Evolutionary conservation across 2,888 invertebrate species (phyloP).

Genomic region (Plusia festucae): DNA sequence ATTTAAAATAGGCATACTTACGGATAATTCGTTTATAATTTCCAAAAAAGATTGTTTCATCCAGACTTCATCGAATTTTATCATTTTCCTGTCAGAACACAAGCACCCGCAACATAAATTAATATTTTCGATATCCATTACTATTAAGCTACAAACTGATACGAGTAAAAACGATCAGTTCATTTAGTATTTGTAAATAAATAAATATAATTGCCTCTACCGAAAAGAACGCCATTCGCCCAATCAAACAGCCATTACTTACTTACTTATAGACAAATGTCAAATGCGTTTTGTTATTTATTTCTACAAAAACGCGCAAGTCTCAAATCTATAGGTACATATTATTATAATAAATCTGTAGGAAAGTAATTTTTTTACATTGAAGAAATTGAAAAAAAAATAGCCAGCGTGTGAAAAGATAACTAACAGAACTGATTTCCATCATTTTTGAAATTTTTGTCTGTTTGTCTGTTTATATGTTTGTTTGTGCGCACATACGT

Average conservation of each 20-base stretch:
- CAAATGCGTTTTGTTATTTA: slow-evolving; percentile 48
- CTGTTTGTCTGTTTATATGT: too few relatives aligned
- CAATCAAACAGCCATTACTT: slow-evolving; percentile 34
- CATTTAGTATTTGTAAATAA: slow-evolving; percentile 53
- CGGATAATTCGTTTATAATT: slow-evolving; percentile 73
- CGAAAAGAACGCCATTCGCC: slow-evolving; percentile 24
- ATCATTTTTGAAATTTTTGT: too few relatives aligned
- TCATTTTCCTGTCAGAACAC: slow-evolving; percentile 71
- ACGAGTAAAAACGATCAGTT: slow-evolving; percentile 13
- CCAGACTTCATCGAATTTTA: slow-evolving; percentile 59
- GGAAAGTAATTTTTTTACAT: too few relatives aligned
- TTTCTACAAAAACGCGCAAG: too few relatives aligned
- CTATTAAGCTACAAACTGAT: background rate
- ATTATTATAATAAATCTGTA: too few relatives aligned
- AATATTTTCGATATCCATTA: slow-evolving; percentile 55
- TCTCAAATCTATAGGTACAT: too few relatives aligned
- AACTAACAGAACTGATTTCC: too few relatives aligned
- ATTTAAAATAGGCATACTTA: slow-evolving; percentile 53
- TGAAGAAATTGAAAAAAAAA: too few relatives aligned
- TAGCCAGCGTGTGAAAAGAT: too few relatives aligned
- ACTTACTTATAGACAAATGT: slow-evolving; percentile 31
- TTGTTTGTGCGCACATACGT: too few relatives aligned
- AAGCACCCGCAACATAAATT: slow-evolving; percentile 75
- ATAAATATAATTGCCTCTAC: slow-evolving; percentile 39
- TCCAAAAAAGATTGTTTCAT: slow-evolving; percentile 70